phyloP scores from a whole-genome alignment of 2,113 vertebrate species.

The Caracal caracal region DNA sequence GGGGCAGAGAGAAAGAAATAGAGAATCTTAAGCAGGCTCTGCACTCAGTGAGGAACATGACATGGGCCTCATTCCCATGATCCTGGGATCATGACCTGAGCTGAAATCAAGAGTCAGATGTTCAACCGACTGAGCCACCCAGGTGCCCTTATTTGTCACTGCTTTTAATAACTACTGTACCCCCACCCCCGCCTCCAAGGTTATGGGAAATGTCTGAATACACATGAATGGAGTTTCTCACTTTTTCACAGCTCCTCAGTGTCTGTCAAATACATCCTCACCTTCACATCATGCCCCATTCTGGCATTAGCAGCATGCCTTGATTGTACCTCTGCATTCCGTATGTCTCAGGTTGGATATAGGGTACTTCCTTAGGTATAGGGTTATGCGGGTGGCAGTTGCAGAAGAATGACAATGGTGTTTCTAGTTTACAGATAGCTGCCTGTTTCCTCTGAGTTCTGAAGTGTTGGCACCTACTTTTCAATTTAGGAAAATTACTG shows the following conservation, averaged over 20 bases:
- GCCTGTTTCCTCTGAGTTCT: background rate
- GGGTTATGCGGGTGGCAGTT: background rate
- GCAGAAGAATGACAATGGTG: background rate
- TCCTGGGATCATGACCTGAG: too few relatives aligned
- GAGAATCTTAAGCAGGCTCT: too few relatives aligned
- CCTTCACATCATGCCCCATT: background rate
- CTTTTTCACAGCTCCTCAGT: background rate
- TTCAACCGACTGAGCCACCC: too few relatives aligned
- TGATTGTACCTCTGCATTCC: background rate
- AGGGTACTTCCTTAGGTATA: background rate
- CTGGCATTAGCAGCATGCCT: background rate
- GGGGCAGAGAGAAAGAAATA: too few relatives aligned
- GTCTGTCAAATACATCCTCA: background rate
- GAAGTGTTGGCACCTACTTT: background rate
- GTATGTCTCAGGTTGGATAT: background rate
- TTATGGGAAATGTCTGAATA: background rate
- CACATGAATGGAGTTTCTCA: background rate
- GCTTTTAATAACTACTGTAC: background rate
- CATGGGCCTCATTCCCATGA: too few relatives aligned
- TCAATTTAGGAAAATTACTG: slow-evolving; percentile 27
- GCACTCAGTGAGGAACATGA: too few relatives aligned
- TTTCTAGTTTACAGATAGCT: background rate
- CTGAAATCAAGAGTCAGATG: too few relatives aligned
- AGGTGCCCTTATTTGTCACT: background rate
- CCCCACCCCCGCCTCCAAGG: background rate